A percentile compares a stretch with the other conserved stretches of the same genome.
These are phyloP conservation scores for Polyergus mexicanus DNA, from an alignment of 1,140 invertebrate genomes.

Conservation along the genomic window DNA sequence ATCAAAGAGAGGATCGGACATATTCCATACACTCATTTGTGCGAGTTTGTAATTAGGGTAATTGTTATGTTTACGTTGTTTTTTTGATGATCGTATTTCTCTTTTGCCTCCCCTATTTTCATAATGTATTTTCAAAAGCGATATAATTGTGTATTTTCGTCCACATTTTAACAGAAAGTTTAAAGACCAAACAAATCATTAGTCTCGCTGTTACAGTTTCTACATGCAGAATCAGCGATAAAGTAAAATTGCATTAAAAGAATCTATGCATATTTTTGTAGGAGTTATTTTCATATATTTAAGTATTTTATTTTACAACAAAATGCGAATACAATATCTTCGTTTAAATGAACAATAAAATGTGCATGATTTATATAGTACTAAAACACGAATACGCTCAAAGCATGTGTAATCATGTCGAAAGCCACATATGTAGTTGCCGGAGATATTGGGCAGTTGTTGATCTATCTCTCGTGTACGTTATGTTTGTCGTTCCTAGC, in stretches of 20 bases:
- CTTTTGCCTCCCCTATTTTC: background rate
- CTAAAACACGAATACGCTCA: slow-evolving; percentile 29
- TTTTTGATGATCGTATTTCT: background rate
- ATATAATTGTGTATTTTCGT: background rate
- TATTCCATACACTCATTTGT: too few relatives aligned
- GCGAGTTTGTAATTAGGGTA: background rate
- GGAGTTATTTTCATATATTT: background rate
- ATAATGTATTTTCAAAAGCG: background rate
- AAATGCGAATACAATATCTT: background rate
- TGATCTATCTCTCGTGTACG: slow-evolving; percentile 41
- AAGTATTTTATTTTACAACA: background rate
- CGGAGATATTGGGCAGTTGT: slow-evolving; percentile 46
- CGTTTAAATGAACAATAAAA: slow-evolving; percentile 39
- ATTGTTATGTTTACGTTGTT: background rate
- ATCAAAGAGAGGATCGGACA: background rate
- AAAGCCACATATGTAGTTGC: slow-evolving; percentile 35
- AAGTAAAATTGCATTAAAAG: slow-evolving; percentile 1
- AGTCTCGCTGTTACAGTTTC: background rate
- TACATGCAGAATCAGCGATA: background rate
- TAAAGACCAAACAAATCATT: background rate
- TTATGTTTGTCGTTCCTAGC: slow-evolving; percentile 60
- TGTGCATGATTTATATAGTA: slow-evolving; percentile 13
- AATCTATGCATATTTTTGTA: background rate
- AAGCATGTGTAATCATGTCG: slow-evolving; percentile 46
- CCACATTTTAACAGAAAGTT: background rate